phyloP scores from a whole-genome alignment of 2,888 invertebrate genomes.

The Catocala fraxini region DNA sequence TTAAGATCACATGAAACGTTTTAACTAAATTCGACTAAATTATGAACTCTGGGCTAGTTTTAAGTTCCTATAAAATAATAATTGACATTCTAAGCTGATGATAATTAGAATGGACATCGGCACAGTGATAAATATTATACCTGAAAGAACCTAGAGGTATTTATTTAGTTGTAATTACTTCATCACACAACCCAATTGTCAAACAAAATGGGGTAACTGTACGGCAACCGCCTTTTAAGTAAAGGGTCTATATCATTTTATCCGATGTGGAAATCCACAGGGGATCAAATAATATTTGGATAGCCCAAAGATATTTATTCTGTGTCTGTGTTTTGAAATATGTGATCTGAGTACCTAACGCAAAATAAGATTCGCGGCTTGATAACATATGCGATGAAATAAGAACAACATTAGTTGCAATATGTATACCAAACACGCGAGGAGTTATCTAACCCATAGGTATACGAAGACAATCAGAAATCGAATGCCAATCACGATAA shows the following conservation, averaged over 20 bases:
- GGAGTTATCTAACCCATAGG: background rate
- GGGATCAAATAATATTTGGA: conserved; percentile 11
- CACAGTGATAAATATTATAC: no score
- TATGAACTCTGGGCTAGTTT: no score
- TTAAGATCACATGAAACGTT: no score
- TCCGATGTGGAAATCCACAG: background rate
- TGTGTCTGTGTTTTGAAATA: conserved; percentile 1
- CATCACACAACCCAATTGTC: background rate
- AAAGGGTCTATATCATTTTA: conserved; percentile 1
- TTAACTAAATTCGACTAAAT: no score
- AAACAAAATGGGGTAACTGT: background rate
- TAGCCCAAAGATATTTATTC: conserved; percentile 8
- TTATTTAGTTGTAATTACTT: background rate
- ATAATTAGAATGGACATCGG: no score
- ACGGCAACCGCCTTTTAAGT: background rate
- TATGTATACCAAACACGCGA: background rate
- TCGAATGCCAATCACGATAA: conserved; percentile 50
- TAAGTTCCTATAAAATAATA: no score
- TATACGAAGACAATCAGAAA: conserved; percentile 38
- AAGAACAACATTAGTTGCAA: background rate
- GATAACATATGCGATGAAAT: background rate
- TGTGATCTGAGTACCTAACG: conserved; percentile 10
- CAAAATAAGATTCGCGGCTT: background rate
- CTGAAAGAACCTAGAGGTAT: background rate
- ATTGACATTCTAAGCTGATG: no score